A percentile compares a stretch with the other conserved stretches of the same genome.
Conservation (phyloP, 64 coral and sea anemone genomes). For the Montipora sp. region DNA sequence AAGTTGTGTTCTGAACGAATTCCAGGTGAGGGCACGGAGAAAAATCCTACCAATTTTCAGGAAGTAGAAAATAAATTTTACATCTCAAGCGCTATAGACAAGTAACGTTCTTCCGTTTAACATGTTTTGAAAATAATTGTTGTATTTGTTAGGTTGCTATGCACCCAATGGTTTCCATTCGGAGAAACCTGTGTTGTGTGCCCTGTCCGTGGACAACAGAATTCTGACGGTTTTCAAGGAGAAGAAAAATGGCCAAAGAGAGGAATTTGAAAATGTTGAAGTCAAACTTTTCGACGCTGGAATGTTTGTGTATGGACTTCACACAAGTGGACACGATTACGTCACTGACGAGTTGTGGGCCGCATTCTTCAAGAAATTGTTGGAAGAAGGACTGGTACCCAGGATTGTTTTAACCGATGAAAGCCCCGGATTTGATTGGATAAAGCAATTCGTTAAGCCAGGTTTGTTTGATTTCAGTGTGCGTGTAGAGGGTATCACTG, state of each 20-base stretch:
- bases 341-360: slow-evolving; percentile 86
- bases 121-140: neutral
- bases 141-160: slow-evolving; percentile 54
- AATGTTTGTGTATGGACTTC: slow-evolving; percentile 55
- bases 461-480: slow-evolving; percentile 16
- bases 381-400: slow-evolving; percentile 58
- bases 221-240: slow-evolving; percentile 71
- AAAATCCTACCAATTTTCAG: neutral
- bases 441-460: slow-evolving; percentile 57
- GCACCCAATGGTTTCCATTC: slow-evolving; percentile 80
- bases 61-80: neutral
- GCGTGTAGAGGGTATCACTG: neutral
- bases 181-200: slow-evolving; percentile 78
- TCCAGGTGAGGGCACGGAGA: slow-evolving; percentile 45
- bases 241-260: slow-evolving; percentile 21
- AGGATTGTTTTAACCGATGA: slow-evolving; percentile 65
- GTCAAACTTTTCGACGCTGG: slow-evolving; percentile 66
- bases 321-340: slow-evolving; percentile 56
- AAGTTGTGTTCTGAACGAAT: slow-evolving; percentile 75
- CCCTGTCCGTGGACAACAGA: slow-evolving; percentile 64
- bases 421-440: slow-evolving; percentile 83
- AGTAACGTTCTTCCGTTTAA: too few species aligned
- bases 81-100: too few species aligned
- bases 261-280: slow-evolving; percentile 78
- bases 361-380: slow-evolving; percentile 74